Evolutionary conservation across 2,888 invertebrate species (phyloP), one percentile per base, ranked within the genome.

Genomic region (Thalpophila matura): DNA sequence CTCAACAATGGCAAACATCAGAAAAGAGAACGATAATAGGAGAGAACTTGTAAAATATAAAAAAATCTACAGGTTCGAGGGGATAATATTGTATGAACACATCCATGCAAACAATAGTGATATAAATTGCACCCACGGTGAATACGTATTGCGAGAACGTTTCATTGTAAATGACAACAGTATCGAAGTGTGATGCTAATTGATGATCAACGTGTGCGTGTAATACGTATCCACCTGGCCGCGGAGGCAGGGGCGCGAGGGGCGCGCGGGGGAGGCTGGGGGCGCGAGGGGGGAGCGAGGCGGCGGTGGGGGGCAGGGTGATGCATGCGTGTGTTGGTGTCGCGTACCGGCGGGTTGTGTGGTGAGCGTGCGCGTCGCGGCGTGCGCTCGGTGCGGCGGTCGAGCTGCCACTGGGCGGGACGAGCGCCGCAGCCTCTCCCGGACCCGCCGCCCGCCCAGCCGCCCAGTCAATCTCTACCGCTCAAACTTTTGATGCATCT

Each of bases 321-420:
- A 61, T 84, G 89, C 89, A 88, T 91, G 91, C 88, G 88, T 89
- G 86, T 89, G 88, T 86, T 82, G 71, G 87, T 90, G 85, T 86
- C 92, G 92, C 93, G 93, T 94, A 94, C 94, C 93, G 93, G 91
- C 91, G 92, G 91, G 91, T 89, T 88, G 86, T 88, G 85, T 83
- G 56, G 83, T 85, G 87, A 86, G 89, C 79, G 89, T 89, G 91
- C 89, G 90, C 87, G 87, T 85, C 89, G 87, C 91, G 90, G 86
- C 93, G 94, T 93, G 93, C 94, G 93, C 94, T 93, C 93, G 77
- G 84, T 74, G 82, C 93, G 91, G 87, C 94, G 92, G 91, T 88
- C 91, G 91, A 84, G 84, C 86, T 84, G 87, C 86, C 89, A 94
- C 94, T 94, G 93, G 85, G 88, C 88, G 88, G 88, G 86, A 56